Conservation (phyloP, 1,140 invertebrate species). For the Phocides pigmalion region DNA sequence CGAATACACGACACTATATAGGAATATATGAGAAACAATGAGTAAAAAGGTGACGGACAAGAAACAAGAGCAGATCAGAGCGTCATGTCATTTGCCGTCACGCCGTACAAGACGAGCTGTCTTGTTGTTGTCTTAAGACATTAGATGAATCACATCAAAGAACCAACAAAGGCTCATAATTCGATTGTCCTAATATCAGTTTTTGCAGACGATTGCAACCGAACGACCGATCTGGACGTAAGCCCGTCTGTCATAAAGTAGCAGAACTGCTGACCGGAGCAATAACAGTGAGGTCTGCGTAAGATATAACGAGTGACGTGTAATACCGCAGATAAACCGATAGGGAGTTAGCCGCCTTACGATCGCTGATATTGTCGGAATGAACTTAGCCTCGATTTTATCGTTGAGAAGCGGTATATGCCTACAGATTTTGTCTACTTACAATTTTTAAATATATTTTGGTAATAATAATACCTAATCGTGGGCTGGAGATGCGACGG, state of each 20-base stretch:
- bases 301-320: background rate
- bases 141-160: background rate
- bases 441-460: too few species aligned
- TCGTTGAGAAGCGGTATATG: background rate
- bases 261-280: slow-evolving; percentile 6
- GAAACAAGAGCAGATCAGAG: too few species aligned
- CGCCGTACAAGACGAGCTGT: too few species aligned
- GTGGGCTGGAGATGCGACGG: too few species aligned
- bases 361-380: slow-evolving; percentile 6
- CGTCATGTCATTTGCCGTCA: too few species aligned
- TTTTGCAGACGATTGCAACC: slow-evolving; percentile 25
- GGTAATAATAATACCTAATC: too few species aligned
- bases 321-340: background rate
- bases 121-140: too few species aligned
- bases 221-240: slow-evolving; percentile 8
- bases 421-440: too few species aligned
- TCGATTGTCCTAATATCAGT: background rate
- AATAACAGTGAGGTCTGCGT: slow-evolving; percentile 1
- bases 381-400: slow-evolving; percentile 21
- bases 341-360: slow-evolving; percentile 20
- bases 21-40: too few species aligned
- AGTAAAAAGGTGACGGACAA: too few species aligned
- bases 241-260: slow-evolving; percentile 27
- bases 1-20: too few species aligned
- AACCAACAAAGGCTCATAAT: slow-evolving; percentile 2